Percentiles rank a stretch among this genome's conserved stretches.
Conservation (phyloP, 2,113 vertebrate species). For the Orycteropus afer region DNA sequence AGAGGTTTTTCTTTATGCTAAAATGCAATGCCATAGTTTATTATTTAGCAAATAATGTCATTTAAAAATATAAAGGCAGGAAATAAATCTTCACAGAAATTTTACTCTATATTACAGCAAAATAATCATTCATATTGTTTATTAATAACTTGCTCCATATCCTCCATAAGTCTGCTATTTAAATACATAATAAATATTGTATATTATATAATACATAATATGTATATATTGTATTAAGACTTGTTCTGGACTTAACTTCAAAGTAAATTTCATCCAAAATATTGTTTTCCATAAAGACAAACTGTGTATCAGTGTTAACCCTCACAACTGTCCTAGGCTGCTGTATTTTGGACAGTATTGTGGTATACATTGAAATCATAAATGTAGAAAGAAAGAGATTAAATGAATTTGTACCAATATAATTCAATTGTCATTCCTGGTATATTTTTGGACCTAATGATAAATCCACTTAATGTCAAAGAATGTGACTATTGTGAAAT, state of each 20-base stretch:
- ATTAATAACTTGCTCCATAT: constrained; percentile 4
- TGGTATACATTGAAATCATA: background rate
- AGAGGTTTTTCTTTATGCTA: background rate
- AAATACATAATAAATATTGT: too few species aligned
- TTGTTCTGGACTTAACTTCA: background rate
- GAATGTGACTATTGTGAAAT: background rate
- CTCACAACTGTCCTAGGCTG: background rate
- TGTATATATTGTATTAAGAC: too few species aligned
- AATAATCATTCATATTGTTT: background rate
- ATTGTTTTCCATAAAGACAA: background rate
- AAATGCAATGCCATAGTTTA: too few species aligned
- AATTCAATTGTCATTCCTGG: background rate
- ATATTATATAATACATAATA: too few species aligned
- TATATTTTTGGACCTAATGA: background rate
- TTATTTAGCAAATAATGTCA: background rate
- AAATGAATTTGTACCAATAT: background rate
- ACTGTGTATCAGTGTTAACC: background rate
- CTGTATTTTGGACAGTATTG: background rate
- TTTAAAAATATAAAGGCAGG: constrained; percentile 16
- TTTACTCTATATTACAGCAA: constrained; percentile 3
- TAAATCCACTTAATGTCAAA: background rate
- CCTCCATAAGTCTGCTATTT: background rate
- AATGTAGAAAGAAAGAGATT: too few species aligned
- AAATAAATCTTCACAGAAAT: background rate
- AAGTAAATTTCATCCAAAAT: background rate